Evolutionary conservation across 1,140 invertebrate genomes (phyloP).

Genomic region (Ceratina australensis): DNA sequence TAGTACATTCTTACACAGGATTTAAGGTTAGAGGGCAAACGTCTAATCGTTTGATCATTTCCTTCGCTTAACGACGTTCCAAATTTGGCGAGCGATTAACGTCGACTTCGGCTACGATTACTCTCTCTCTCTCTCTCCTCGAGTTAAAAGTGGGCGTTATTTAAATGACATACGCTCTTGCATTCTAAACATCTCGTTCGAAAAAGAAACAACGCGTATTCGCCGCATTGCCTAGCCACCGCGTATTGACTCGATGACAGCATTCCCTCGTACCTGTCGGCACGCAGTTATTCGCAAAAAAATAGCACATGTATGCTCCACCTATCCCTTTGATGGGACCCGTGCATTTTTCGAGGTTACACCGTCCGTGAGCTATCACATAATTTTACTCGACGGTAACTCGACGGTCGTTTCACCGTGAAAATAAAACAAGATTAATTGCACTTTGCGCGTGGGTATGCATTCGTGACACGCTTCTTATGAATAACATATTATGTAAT

Average conservation of each 20-base stretch:
- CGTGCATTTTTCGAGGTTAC: conserved; percentile 18
- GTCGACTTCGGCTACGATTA: conserved; percentile 20
- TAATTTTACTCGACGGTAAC: not conserved
- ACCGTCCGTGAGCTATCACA: not conserved
- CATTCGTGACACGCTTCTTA: too few species aligned
- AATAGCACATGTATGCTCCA: conserved; percentile 1
- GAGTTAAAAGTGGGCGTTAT: conserved; percentile 51
- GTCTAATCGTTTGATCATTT: not conserved
- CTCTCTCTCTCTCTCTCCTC: conserved; percentile 37
- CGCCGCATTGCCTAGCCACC: not conserved
- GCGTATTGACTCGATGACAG: conserved; percentile 14
- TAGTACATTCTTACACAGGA: not conserved
- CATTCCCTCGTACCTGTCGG: not conserved
- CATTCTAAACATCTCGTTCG: conserved; percentile 25
- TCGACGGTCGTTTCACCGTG: not conserved
- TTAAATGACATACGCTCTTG: conserved; percentile 57
- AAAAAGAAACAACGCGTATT: conserved; percentile 26
- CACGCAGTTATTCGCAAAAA: not conserved
- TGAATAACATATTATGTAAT: conserved; percentile 16
- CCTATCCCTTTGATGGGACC: not conserved
- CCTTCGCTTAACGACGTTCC: not conserved
- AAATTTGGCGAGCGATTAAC: not conserved
- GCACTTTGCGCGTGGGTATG: not conserved
- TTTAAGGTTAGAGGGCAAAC: not conserved
- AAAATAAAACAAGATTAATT: not conserved